Conservation (phyloP, 2,797 vertebrate genomes). For the Gymnodraco acuticeps region DNA sequence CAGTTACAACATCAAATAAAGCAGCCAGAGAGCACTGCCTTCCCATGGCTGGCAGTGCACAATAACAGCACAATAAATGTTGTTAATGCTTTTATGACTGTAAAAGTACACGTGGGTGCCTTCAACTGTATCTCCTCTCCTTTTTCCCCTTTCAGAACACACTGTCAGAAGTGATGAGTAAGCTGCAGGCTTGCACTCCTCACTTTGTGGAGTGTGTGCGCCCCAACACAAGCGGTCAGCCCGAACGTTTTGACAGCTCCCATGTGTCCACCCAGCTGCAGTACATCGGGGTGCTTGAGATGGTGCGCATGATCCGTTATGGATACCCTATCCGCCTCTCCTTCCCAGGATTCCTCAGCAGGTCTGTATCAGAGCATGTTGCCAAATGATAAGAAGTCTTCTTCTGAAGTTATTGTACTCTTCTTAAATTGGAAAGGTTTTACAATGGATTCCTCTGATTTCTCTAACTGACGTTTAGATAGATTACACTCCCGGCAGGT, state of each 20-base stretch:
- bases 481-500: slow-evolving; percentile 42
- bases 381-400: slow-evolving; percentile 9
- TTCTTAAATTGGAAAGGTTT: slow-evolving; percentile 25
- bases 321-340: slow-evolving; percentile 92
- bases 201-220: slow-evolving; percentile 94
- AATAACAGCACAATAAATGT: slow-evolving; percentile 5
- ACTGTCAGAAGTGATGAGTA: slow-evolving; percentile 89
- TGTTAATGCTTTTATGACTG: slow-evolving; percentile 5
- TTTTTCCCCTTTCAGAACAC: slow-evolving; percentile 85
- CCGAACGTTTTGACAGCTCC: slow-evolving; percentile 91
- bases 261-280: slow-evolving; percentile 95
- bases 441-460: slow-evolving; percentile 30
- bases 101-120: not conserved
- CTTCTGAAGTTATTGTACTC: too few species aligned
- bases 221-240: slow-evolving; percentile 87
- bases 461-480: slow-evolving; percentile 19
- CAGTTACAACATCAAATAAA: slow-evolving; percentile 33
- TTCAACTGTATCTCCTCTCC: slow-evolving; percentile 8
- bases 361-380: slow-evolving; percentile 81
- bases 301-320: slow-evolving; percentile 93
- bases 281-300: slow-evolving; percentile 93
- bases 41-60: not conserved
- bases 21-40: slow-evolving; percentile 11
- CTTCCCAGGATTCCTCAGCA: slow-evolving; percentile 91
- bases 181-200: slow-evolving; percentile 88